Evolutionary conservation across 2,888 invertebrate species (phyloP).

Genomic region (Lasioglossum pauxillum): DNA sequence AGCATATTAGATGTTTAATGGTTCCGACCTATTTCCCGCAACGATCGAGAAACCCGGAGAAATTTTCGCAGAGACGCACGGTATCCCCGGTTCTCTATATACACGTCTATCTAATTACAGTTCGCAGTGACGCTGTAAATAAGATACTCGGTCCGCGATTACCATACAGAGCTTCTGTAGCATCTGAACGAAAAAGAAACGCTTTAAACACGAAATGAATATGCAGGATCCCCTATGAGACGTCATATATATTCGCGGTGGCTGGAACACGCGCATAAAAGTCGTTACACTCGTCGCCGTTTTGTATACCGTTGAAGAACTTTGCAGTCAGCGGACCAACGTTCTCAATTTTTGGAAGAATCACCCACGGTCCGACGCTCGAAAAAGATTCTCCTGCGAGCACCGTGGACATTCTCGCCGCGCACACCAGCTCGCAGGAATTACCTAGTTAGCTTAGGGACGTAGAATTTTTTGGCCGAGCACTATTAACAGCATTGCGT

Average conservation of each 20-base stretch:
- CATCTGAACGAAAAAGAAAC: conserved; percentile 40
- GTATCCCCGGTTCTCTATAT: conserved; percentile 2
- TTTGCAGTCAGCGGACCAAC: conserved; percentile 25
- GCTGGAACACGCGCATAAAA: conserved; percentile 22
- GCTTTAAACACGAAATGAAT: conserved; percentile 44
- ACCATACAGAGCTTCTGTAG: conserved; percentile 17
- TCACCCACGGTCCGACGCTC: not conserved
- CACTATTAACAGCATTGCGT: not conserved
- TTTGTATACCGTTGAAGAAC: conserved; percentile 24
- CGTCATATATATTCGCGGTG: conserved; percentile 12
- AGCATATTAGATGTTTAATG: not conserved
- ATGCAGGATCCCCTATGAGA: conserved; percentile 28
- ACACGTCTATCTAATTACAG: conserved; percentile 37
- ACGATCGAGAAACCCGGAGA: not conserved
- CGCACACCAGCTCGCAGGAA: not conserved
- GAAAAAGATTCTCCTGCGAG: conserved; percentile 6
- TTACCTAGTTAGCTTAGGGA: not conserved
- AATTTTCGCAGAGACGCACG: not conserved
- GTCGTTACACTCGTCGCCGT: conserved; percentile 32
- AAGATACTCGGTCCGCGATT: conserved; percentile 32
- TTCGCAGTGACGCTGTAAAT: conserved; percentile 22
- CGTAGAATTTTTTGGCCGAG: not conserved
- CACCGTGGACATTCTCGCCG: not conserved
- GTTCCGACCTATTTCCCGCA: not conserved
- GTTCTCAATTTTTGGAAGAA: conserved; percentile 22